phyloP scores from a whole-genome alignment of 2,113 vertebrate species.

The Ivindomyrus marchei region DNA sequence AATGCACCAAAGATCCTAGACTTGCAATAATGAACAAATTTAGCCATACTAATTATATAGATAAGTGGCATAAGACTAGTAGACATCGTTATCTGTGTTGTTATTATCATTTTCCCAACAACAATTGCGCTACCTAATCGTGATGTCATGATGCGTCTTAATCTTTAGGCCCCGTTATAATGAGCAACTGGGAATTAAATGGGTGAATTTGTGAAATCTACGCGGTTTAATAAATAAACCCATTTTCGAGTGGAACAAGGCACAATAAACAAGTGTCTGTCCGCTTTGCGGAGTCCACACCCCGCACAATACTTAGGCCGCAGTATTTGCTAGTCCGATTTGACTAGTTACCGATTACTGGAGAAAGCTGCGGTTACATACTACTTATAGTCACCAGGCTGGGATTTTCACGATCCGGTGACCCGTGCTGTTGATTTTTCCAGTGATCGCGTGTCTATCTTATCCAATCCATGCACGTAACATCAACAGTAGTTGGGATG shows the following conservation, averaged over 20 bases:
- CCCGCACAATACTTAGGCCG: slow-evolving; percentile 24
- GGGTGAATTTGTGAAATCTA: neutral
- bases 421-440: neutral
- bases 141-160: neutral
- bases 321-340: slow-evolving; percentile 10
- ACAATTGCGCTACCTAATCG: neutral
- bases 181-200: neutral
- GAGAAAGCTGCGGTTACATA: neutral
- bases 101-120: neutral
- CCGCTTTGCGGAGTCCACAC: slow-evolving; percentile 22
- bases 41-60: neutral
- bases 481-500: neutral
- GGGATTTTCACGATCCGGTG: neutral
- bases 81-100: neutral
- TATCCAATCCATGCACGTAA: neutral
- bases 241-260: neutral
- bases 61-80: neutral
- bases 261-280: neutral
- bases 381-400: neutral
- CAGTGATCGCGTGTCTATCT: neutral
- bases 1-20: neutral
- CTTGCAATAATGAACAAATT: neutral
- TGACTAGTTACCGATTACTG: neutral
- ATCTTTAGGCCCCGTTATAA: neutral
- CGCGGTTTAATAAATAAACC: neutral